phyloP scores from a whole-genome alignment of 1,140 invertebrate species.

The Drosophila fuyamai region DNA sequence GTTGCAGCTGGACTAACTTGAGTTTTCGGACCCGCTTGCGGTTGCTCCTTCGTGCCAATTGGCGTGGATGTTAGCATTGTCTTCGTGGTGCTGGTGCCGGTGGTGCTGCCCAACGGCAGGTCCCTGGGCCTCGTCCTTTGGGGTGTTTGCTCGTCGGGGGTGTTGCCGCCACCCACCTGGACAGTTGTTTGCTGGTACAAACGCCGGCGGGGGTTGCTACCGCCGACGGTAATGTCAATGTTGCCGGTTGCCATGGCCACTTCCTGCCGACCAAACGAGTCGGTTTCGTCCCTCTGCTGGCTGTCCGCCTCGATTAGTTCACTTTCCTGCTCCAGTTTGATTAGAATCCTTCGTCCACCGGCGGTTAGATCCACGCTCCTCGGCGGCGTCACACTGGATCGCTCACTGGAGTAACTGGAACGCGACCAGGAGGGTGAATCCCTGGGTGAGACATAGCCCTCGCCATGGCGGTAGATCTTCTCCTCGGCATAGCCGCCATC shows the following conservation, averaged over 20 bases:
- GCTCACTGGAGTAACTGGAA: constrained; percentile 69
- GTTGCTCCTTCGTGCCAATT: constrained; percentile 81
- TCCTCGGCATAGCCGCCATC: constrained; percentile 77
- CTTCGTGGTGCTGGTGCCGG: constrained; percentile 50
- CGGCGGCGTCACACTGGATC: constrained; percentile 73
- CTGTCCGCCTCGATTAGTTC: constrained; percentile 43
- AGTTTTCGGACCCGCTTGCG: constrained; percentile 61
- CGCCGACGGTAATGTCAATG: constrained; percentile 84
- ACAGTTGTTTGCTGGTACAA: constrained; percentile 75
- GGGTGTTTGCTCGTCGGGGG: constrained; percentile 31
- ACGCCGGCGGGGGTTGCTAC: constrained; percentile 73
- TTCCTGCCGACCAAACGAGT: constrained; percentile 69
- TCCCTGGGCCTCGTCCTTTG: constrained; percentile 56
- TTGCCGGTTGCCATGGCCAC: constrained; percentile 76
- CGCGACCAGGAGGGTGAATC: constrained; percentile 71
- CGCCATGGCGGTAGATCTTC: constrained; percentile 80
- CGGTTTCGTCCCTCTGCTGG: constrained; percentile 65
- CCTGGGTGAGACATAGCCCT: constrained; percentile 77
- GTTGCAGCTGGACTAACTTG: constrained; percentile 70
- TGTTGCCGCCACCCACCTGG: constrained; percentile 71
- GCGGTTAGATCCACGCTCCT: constrained; percentile 76
- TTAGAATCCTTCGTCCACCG: constrained; percentile 73
- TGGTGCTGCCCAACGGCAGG: constrained; percentile 47
- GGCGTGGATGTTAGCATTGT: constrained; percentile 73
- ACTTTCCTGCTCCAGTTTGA: constrained; percentile 73